Evolutionary conservation across 2,888 invertebrate genomes (phyloP), one percentile per base, ranked within the genome.

Genomic region (Euphydryas editha): DNA sequence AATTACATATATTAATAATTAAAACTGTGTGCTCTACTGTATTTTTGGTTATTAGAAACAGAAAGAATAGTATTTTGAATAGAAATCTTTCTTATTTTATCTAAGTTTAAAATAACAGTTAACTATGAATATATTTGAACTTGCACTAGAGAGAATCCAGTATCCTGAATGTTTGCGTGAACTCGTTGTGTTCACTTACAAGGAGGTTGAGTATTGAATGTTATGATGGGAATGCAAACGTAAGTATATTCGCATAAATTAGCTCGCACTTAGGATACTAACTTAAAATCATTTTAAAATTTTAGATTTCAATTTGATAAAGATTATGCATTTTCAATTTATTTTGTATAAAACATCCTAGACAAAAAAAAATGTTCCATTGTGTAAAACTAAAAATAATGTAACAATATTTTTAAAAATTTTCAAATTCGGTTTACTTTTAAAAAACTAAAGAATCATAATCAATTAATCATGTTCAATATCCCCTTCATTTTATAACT

Each of bases 191-290:
- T 51, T 66, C 70, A 59, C 62, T 39, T 39, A 30, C 30, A 30
- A 39, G 57, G 65, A 39, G 57, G 65, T 68, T 69, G 62, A 67
- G 63, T 57, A 68, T 64, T 65, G 69, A 71, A 68, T 68, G 68
- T 73, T 75, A 73, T 73, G 75, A 74, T 70, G 70, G 71, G 71
- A 72, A 71, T 68, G 70, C 70, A 62, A 67, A 67, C 51, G 62
- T 63, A 71, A 71, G 64, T 65, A 65, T 70, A 72, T 71, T 75
- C 75, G 84, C 79, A 85, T 84, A 84, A 76, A 83, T 86, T 82
- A 82, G 75, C 74, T 70, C 75, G 51, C 57, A 61, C 63, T 68
- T 36, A 68, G 36, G 55, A 47, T 63, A 59, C 59, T 65, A 72
- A 67, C 64, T 64, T 61, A 21, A 56, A 68, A 20, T 64, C 59